Evolutionary conservation across 2,113 vertebrate genomes (phyloP).

Genomic region (Guaruba guarouba): DNA sequence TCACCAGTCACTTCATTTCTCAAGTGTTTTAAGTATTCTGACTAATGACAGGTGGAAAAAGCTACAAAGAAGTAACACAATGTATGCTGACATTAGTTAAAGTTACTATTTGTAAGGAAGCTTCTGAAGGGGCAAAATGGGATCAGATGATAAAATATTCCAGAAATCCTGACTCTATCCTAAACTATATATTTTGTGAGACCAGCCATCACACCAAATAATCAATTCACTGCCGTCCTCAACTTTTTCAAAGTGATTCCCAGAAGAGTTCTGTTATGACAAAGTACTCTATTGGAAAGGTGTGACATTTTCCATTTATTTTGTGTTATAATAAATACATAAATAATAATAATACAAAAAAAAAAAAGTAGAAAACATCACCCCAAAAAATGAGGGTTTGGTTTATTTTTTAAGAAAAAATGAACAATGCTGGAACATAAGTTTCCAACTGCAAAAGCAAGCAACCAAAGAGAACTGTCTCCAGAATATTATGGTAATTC

Average conservation of each 20-base stretch:
- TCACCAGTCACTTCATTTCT: not conserved
- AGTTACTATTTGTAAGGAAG: not conserved
- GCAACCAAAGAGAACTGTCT: constrained; percentile 11
- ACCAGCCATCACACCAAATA: not conserved
- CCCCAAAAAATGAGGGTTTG: not conserved
- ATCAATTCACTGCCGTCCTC: not conserved
- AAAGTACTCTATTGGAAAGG: constrained; percentile 20
- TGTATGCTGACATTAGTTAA: not conserved
- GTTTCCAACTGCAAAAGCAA: not conserved
- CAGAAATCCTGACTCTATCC: not conserved
- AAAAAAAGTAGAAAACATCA: not conserved
- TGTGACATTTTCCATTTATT: constrained; percentile 44
- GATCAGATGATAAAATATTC: not conserved
- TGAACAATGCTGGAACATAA: not conserved
- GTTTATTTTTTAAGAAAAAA: constrained; percentile 22
- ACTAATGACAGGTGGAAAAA: not conserved
- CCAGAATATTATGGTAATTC: constrained; percentile 30
- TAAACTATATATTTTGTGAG: not conserved
- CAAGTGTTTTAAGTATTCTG: not conserved
- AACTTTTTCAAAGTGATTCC: not conserved
- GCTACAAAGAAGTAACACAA: not conserved
- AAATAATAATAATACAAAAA: not conserved
- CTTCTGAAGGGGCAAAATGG: not conserved
- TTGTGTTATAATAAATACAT: not conserved
- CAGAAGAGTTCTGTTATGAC: constrained; percentile 4